Evolutionary conservation across 1,140 invertebrate genomes (phyloP).

Genomic region (Zelostemma sp.): DNA sequence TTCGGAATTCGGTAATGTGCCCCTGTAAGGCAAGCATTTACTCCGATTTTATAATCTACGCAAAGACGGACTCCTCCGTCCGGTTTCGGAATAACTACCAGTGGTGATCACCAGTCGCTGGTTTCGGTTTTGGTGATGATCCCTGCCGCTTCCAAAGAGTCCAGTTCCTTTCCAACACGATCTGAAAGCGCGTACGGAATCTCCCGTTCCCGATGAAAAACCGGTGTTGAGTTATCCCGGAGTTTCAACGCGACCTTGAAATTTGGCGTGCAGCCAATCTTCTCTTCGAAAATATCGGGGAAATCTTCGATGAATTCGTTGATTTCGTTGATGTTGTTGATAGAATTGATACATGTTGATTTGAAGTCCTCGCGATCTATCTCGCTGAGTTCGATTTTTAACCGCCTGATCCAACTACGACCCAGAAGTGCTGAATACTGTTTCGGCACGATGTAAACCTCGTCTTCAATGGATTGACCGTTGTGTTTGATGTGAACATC

Average conservation of each 20-base stretch:
- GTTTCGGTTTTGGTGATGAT: conserved; percentile 43
- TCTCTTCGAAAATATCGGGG: conserved; percentile 31
- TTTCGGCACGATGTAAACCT: conserved; percentile 37
- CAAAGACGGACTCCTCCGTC: conserved; percentile 59
- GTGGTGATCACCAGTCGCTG: conserved; percentile 65
- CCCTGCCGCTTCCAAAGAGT: conserved; percentile 31
- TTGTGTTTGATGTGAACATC: conserved; percentile 12
- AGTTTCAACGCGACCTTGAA: conserved; percentile 40
- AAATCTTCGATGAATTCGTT: conserved; percentile 10
- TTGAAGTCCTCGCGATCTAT: conserved; percentile 15
- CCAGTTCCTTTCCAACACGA: conserved; percentile 45
- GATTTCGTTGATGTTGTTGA: conserved; percentile 18
- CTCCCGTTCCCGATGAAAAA: conserved; percentile 46
- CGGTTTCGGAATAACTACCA: conserved; percentile 59
- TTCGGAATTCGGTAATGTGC: conserved; percentile 47
- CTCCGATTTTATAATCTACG: conserved; percentile 59
- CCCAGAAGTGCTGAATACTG: conserved; percentile 22
- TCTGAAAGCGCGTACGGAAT: conserved; percentile 47
- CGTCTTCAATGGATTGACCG: conserved; percentile 5
- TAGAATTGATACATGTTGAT: background rate
- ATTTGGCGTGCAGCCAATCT: conserved; percentile 51
- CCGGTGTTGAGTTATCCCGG: conserved; percentile 31
- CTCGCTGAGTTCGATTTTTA: conserved; percentile 17
- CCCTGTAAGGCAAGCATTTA: conserved; percentile 31
- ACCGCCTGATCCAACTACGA: conserved; percentile 20